Evolutionary conservation across 2,797 vertebrate species (phyloP), one percentile per base, ranked within the genome.

Genomic region (Rousettus madagascariensis): DNA sequence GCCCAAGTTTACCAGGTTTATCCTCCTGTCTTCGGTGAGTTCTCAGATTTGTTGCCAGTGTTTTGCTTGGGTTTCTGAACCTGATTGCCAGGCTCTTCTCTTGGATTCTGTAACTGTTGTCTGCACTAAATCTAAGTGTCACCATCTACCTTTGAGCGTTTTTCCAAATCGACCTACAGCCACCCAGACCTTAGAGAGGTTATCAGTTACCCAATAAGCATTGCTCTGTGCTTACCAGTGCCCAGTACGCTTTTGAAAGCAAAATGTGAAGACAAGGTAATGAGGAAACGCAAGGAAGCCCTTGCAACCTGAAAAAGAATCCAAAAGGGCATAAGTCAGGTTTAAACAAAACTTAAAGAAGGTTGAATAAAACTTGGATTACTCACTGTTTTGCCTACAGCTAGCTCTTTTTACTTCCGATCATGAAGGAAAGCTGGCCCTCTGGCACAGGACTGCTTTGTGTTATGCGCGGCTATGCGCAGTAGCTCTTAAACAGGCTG

Each of bases 301-400:
- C 9, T 63, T 51, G 33, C 19, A 93, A 71, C 43, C 78, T 63
- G 7, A 72, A 72, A 91, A 46, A 51, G 30, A 86, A 55, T 68
- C 57, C 33, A 26, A 88, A 72, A 72, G 59, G 46, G 8, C 30
- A 9, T 33, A 46, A 71, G 46, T 91, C 38, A 85, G 22, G 26
- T 65, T 93, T 93, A 83, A 91, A 66, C 11, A 79, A 92, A 90
- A 89, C 68, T 51, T 77, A 51, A n/a, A 78, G 72, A 95, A 87
- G n/a, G 26, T 91, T 94, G 75, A 92, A 79, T 90, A 82, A 85
- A 84, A 63, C 65, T 69, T 55, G 13, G 20, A 49, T 69, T 26
- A 36, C 63, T 88, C 4, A 15, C 33, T 30, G 2, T 65, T 85
- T 93, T 82, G 85, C 88, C 94, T 46, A 43, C 77, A 92, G 87